Evolutionary conservation across 2,113 vertebrate genomes (phyloP), one percentile per base, ranked within the genome.

Genomic region (Scortum barcoo): DNA sequence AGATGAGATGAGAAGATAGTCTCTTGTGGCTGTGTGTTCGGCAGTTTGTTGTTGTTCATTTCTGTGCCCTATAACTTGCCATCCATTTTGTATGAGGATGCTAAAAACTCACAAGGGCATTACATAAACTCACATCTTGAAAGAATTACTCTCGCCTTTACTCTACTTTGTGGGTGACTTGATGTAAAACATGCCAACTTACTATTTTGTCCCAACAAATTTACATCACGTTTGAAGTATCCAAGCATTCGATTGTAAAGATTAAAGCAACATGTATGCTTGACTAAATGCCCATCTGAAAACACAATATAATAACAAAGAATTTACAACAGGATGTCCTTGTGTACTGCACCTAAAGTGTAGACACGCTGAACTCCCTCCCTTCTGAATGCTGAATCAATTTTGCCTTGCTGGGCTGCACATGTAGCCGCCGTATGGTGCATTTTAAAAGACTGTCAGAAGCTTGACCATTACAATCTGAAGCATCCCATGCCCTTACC

Each of bases 1-100:
- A 94, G 94, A 96, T 96, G 95, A 96, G 95, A 95, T 96, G 90
- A 90, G 94, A 90, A 91, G 95, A 95, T 97, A 94, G 91, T 93
- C 93, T 91, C 93, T 84, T 20, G 83, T 81, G 81, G 68, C 76
- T 81, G 46, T 78, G 84, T 79, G 58, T 85, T 87, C 17, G 30
- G 51, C 87, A 66, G 68, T 85, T 81, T 83, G 82, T 76, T 85
- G 76, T 86, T 82, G 82, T 81, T 83, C 72, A 57, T 89, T 86
- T 81, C 73, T 81, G 61, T 80, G 76, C 87, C 74, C 82, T 19
- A 70, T 72, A 81, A 83, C 81, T 78, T 72, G 56, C 74, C 77
- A 62, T 89, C 76, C 80, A 84, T 86, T 90, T 88, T 90, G 76
- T 48, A 80, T 16, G 76, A 82, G 50, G 88, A 81, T 72, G 81